Conservation (phyloP, 2,113 vertebrate genomes). For the Isurus oxyrinchus region DNA sequence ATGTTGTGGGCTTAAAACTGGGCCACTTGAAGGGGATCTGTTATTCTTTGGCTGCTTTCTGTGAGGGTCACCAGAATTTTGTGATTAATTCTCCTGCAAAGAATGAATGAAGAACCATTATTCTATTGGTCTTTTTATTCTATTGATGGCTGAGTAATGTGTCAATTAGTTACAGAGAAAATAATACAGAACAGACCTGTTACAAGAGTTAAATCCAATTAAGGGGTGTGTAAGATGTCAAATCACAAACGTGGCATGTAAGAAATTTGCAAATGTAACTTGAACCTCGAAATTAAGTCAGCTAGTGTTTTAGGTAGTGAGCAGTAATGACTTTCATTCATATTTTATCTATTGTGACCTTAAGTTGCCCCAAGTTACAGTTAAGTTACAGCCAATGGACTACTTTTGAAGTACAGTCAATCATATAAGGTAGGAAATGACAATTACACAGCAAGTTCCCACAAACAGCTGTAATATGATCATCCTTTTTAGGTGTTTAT, state of each 20-base stretch:
- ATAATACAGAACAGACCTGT: not conserved
- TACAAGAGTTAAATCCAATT: not conserved
- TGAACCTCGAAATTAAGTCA: not conserved
- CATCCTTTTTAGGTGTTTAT: not conserved
- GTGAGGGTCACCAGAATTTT: not conserved
- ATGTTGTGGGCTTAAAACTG: not conserved
- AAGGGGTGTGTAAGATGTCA: not conserved
- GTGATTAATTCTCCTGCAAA: not conserved
- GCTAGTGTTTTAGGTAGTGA: not conserved
- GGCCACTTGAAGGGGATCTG: not conserved
- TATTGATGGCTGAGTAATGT: not conserved
- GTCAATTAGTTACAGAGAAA: not conserved
- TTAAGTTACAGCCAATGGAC: not conserved
- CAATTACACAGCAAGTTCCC: not conserved
- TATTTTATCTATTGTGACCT: not conserved
- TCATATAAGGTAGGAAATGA: not conserved
- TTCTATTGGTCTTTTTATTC: not conserved
- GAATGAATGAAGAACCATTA: not conserved
- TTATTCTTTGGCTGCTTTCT: not conserved
- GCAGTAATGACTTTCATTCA: not conserved
- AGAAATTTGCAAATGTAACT: not conserved
- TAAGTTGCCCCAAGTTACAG: not conserved
- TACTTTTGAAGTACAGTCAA: not conserved
- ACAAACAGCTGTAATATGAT: not conserved
- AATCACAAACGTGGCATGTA: not conserved